phyloP scores from a whole-genome alignment of 2,888 invertebrate genomes.

The Blastobasis adustella region DNA sequence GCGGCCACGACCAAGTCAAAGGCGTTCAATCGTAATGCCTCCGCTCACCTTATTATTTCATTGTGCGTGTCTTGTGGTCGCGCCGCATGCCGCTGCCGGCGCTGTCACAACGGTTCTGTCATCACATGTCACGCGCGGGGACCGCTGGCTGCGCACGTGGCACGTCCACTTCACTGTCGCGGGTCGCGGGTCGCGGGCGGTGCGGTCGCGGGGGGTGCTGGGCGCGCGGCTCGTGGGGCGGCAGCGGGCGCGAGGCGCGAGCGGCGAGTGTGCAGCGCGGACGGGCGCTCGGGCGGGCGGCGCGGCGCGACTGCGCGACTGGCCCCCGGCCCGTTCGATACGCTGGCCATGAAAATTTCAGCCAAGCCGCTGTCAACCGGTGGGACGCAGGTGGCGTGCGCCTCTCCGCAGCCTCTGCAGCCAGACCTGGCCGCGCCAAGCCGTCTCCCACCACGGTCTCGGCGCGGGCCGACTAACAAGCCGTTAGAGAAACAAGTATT shows the following conservation, averaged over 20 bases:
- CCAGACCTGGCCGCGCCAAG: no score
- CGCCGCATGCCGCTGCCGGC: constrained; percentile 48
- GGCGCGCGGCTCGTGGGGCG: constrained; percentile 20
- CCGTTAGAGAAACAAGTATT: no score
- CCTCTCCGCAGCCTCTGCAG: constrained; percentile 13
- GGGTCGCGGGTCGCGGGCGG: not conserved
- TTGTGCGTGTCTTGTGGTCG: constrained; percentile 45
- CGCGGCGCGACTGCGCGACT: constrained; percentile 59
- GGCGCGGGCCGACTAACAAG: no score
- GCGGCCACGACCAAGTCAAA: constrained; percentile 2
- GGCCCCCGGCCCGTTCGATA: constrained; percentile 59
- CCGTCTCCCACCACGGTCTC: no score
- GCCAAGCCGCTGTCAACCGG: constrained; percentile 64
- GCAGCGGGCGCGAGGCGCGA: constrained; percentile 27
- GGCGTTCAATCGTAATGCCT: constrained; percentile 5
- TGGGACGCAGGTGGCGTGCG: constrained; percentile 56
- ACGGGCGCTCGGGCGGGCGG: constrained; percentile 35
- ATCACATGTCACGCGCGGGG: constrained; percentile 42
- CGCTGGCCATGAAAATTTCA: constrained; percentile 72
- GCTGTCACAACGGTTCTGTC: constrained; percentile 35
- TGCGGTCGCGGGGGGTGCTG: not conserved
- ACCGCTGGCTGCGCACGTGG: constrained; percentile 29
- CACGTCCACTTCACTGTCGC: constrained; percentile 37
- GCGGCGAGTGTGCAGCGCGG: constrained; percentile 26
- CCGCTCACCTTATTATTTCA: constrained; percentile 68